A percentile compares a stretch with the other conserved stretches of the same genome.
Conservation (phyloP, 2,888 invertebrate genomes). For the Phymatocera aterrima region DNA sequence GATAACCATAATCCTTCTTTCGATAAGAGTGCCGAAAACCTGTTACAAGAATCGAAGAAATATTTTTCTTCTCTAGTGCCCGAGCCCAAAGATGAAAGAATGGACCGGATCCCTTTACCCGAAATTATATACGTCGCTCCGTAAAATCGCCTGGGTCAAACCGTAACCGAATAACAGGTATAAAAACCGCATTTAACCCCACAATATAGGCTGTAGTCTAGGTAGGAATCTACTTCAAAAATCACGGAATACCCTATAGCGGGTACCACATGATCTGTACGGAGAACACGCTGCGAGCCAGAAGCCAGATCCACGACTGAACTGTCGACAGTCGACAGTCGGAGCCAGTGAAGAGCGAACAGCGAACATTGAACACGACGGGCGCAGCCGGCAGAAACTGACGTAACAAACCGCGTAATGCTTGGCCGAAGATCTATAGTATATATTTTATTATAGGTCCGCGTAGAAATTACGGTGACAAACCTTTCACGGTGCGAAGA, state of each 20-base stretch:
- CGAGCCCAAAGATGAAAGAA: no score
- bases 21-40: no score
- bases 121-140: background rate
- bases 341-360: no score
- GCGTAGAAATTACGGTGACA: slow-evolving; percentile 33
- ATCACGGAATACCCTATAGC: background rate
- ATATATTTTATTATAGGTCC: no score
- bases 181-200: background rate
- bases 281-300: slow-evolving; percentile 55
- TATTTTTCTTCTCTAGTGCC: no score
- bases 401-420: slow-evolving; percentile 38
- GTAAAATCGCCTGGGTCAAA: background rate
- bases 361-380: slow-evolving; percentile 35
- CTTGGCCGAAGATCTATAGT: slow-evolving; percentile 34
- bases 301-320: slow-evolving; percentile 61
- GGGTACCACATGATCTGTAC: slow-evolving; percentile 22
- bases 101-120: background rate
- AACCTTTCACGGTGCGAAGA: background rate
- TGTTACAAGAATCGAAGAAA: no score
- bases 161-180: background rate
- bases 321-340: slow-evolving; percentile 46
- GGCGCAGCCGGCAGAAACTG: slow-evolving; percentile 38
- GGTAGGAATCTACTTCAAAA: background rate
- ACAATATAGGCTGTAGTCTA: background rate
- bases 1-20: no score